phyloP scores from a whole-genome alignment of 2,888 invertebrate species.

The Drosophila monieri region DNA sequence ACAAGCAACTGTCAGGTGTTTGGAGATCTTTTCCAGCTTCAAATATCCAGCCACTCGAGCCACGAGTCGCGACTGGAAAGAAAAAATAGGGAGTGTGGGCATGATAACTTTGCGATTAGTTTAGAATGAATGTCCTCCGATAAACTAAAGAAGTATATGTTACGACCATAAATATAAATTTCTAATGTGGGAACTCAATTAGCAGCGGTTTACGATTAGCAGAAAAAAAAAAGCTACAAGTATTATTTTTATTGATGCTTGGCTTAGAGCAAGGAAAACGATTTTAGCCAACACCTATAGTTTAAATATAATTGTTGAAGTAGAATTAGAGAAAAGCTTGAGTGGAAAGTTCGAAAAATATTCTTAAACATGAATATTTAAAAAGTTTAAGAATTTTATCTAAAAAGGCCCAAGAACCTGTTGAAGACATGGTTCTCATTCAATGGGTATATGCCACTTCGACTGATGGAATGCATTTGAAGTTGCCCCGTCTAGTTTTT shows the following conservation, averaged over 20 bases:
- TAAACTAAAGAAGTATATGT: slow-evolving; percentile 21
- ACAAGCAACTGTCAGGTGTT: slow-evolving; percentile 76
- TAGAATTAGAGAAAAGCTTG: background rate
- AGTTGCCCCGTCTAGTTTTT: background rate
- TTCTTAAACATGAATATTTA: no score
- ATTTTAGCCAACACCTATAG: background rate
- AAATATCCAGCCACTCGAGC: slow-evolving; percentile 34
- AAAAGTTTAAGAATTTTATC: background rate
- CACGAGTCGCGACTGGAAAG: slow-evolving; percentile 58
- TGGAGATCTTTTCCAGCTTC: slow-evolving; percentile 49
- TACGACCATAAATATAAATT: slow-evolving; percentile 26
- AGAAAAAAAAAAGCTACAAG: background rate
- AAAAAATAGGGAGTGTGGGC: slow-evolving; percentile 27
- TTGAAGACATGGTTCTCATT: no score
- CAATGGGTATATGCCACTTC: slow-evolving; percentile 6
- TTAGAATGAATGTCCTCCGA: slow-evolving; percentile 39
- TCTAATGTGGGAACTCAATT: slow-evolving; percentile 41
- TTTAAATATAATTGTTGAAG: background rate
- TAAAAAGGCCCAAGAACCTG: background rate
- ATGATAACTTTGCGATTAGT: slow-evolving; percentile 36
- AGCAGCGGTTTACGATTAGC: background rate
- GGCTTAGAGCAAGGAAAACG: background rate
- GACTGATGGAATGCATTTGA: background rate
- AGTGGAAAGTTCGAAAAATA: no score
- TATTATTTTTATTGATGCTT: slow-evolving; percentile 9